phyloP scores from a whole-genome alignment of 2,888 invertebrate species.

The Drosophila borborema region DNA sequence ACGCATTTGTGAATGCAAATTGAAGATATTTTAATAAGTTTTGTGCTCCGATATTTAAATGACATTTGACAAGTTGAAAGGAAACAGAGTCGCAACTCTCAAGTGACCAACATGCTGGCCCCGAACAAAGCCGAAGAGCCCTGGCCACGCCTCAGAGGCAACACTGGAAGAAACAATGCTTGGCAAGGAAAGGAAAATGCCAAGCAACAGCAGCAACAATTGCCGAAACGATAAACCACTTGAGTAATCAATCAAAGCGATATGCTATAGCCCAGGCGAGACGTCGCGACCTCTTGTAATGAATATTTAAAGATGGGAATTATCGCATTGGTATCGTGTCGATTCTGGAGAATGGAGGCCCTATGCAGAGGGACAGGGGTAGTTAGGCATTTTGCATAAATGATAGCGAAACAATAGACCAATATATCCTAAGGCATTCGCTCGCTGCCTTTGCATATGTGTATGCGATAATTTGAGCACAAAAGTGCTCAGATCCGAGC shows the following conservation, averaged over 20 bases:
- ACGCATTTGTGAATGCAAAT: conserved; percentile 61
- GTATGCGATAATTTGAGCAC: conserved; percentile 73
- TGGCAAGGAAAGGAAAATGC: conserved; percentile 29
- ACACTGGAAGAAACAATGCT: conserved; percentile 48
- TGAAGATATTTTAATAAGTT: conserved; percentile 51
- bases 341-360: conserved; percentile 16
- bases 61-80: conserved; percentile 54
- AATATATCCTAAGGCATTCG: conserved; percentile 62
- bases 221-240: conserved; percentile 73
- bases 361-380: conserved; percentile 25
- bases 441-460: conserved; percentile 57
- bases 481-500: conserved; percentile 56
- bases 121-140: conserved; percentile 20
- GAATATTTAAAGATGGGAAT: conserved; percentile 77
- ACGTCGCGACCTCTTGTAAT: conserved; percentile 68
- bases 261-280: conserved; percentile 41
- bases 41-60: conserved; percentile 40
- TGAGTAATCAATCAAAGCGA: conserved; percentile 79
- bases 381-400: conserved; percentile 70
- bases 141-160: conserved; percentile 34
- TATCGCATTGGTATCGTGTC: conserved; percentile 62
- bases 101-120: conserved; percentile 76
- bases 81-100: conserved; percentile 74
- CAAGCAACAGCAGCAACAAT: conserved; percentile 64
- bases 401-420: conserved; percentile 76